Base-by-base conservation (phyloP, 2,888 invertebrate genomes). In the Tolmerus cingulatus region DNA sequence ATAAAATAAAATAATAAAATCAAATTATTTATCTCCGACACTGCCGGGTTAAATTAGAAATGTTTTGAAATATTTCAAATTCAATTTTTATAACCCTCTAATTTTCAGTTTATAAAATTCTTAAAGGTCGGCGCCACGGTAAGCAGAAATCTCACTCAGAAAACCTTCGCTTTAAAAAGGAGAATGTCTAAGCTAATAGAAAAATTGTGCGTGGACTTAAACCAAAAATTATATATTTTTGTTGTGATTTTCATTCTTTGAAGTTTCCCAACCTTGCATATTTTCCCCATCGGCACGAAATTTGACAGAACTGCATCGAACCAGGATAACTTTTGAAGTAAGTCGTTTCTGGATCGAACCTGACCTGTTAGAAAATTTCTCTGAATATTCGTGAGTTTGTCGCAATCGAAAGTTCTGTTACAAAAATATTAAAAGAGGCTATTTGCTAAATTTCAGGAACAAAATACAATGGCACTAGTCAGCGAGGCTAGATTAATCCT, bases 401-500 rank as follows among this genome's bases (percentile, higher is more conserved):
- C 12, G 23, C 19, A 23, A 9, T 23, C n/a, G n/a, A 7, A 14
- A 66, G 27, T 12, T 66, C 12, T 66, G 5, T 9, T 9, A 12
- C 27, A 3, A 12, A 23, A 66, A 23, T 66, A 66, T 66, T 66
- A 66, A n/a, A 9, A 27, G 4, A 66, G 19, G 23, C 12, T n/a
- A 8, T 12, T 66, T 66, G 27, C 51, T 19, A 1, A 7, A 66
- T 27, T 66, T 27, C 23, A 66, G 66, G 12, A 23, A 12, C 23
- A 12, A 27, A 27, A 7, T 4, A 66, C 34, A 37, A 91, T 90
- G 90, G 91, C 91, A 89, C 90, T 92, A 89, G 92, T 91, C 46
- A 91, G 90, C 88, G 92, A 92, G 89, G 91, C 91, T 78, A 90
- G 91, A 88, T 89, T 91, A 51, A 87, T 92, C n/a, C 88, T 92